These are phyloP conservation scores for Cacatua alba DNA, from an alignment of 2,113 vertebrate species.

Conservation along the genomic window DNA sequence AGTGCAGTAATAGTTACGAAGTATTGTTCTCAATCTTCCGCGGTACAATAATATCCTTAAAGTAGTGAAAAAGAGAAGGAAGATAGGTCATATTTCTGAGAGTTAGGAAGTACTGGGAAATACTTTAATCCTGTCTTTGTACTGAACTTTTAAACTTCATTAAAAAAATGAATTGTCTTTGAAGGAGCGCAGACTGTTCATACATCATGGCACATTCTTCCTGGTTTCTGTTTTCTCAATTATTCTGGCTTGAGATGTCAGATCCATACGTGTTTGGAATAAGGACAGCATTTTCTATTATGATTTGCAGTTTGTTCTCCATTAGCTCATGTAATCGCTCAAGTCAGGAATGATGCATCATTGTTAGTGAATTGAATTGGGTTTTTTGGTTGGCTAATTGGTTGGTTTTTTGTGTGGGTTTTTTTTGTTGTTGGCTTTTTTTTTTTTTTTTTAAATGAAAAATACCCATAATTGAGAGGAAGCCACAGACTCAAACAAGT, in stretches of 20 bases:
- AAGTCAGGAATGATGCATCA: background rate
- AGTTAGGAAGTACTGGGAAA: background rate
- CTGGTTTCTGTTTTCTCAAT: slow-evolving; percentile 7
- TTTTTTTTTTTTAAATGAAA: no score
- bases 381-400: no score
- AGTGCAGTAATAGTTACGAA: background rate
- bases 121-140: background rate
- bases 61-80: background rate
- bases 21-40: background rate
- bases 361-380: background rate
- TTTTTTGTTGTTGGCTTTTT: no score
- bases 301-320: background rate
- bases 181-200: background rate
- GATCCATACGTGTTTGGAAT: background rate
- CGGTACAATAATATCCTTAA: background rate
- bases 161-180: background rate
- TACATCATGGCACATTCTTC: background rate
- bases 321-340: background rate
- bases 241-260: background rate
- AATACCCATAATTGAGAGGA: background rate
- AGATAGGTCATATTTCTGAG: background rate
- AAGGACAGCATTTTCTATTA: background rate
- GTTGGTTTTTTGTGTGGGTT: no score
- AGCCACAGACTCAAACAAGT: background rate
- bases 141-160: background rate